phyloP scores from a whole-genome alignment of 2,797 vertebrate species.

The Myotis pilosus region DNA sequence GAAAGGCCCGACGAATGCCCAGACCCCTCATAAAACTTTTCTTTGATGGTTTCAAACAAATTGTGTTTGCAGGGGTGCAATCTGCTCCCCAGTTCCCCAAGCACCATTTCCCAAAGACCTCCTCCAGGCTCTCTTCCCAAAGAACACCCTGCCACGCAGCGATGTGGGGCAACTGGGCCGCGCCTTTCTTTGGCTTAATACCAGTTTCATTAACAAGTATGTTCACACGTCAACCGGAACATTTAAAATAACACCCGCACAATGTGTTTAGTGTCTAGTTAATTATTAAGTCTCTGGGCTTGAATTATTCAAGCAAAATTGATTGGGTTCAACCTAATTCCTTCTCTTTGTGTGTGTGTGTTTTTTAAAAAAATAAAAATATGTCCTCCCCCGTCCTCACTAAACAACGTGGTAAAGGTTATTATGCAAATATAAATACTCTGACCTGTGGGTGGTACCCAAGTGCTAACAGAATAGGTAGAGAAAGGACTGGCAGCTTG shows the following conservation, averaged over 20 bases:
- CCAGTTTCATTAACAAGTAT: constrained; percentile 70
- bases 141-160: constrained; percentile 12
- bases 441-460: constrained; percentile 63
- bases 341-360: constrained; percentile 42
- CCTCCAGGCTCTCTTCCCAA: constrained; percentile 15
- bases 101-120: constrained; percentile 8
- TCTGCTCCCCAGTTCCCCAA: neutral
- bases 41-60: constrained; percentile 32
- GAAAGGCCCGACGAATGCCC: constrained; percentile 2
- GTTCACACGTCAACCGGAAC: constrained; percentile 70
- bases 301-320: constrained; percentile 76
- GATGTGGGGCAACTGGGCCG: neutral
- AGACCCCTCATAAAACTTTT: constrained; percentile 44
- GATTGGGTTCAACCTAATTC: constrained; percentile 62
- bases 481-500: constrained; percentile 58
- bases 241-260: constrained; percentile 70
- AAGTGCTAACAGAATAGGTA: constrained; percentile 39
- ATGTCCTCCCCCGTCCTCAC: constrained; percentile 39
- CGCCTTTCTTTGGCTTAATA: constrained; percentile 56
- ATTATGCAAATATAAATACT: constrained; percentile 61
- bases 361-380: neutral
- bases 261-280: constrained; percentile 72
- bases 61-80: neutral
- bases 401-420: constrained; percentile 53
- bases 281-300: constrained; percentile 74